Conservation (phyloP, 2,888 invertebrate genomes). For the Cosmia pyralina region DNA sequence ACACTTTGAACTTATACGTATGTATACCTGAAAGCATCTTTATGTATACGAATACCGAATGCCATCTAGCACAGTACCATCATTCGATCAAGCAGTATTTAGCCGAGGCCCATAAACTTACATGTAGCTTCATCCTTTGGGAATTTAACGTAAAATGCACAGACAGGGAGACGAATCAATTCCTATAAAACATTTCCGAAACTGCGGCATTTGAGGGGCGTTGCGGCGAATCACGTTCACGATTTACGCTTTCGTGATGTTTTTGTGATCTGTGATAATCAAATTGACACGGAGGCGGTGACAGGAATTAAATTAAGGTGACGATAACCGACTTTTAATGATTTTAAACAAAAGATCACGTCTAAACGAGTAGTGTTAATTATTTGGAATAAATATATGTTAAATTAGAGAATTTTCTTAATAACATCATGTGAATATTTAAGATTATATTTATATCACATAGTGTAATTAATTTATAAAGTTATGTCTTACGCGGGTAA, state of each 20-base stretch:
- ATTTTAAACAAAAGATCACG: too few species aligned
- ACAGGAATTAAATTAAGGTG: too few species aligned
- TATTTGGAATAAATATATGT: too few species aligned
- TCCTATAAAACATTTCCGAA: conserved; percentile 5
- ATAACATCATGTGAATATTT: too few species aligned
- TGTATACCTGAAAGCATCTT: too few species aligned
- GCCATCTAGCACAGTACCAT: conserved; percentile 1
- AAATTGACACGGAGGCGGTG: neutral
- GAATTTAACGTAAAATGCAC: neutral
- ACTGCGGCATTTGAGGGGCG: conserved; percentile 18
- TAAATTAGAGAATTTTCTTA: too few species aligned
- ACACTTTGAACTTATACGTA: conserved; percentile 7
- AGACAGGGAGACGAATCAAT: neutral
- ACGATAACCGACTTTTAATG: too few species aligned
- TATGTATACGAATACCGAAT: neutral
- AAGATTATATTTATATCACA: too few species aligned
- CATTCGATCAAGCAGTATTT: conserved; percentile 1
- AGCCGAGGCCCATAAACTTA: neutral
- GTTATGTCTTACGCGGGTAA: too few species aligned
- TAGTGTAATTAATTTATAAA: too few species aligned
- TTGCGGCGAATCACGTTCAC: conserved; percentile 6
- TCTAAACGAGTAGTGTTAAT: too few species aligned
- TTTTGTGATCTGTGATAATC: neutral
- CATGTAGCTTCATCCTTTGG: neutral
- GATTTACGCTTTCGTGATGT: neutral